Evolutionary conservation across 2,113 vertebrate genomes (phyloP).

Genomic region (Oenanthe oenanthe): DNA sequence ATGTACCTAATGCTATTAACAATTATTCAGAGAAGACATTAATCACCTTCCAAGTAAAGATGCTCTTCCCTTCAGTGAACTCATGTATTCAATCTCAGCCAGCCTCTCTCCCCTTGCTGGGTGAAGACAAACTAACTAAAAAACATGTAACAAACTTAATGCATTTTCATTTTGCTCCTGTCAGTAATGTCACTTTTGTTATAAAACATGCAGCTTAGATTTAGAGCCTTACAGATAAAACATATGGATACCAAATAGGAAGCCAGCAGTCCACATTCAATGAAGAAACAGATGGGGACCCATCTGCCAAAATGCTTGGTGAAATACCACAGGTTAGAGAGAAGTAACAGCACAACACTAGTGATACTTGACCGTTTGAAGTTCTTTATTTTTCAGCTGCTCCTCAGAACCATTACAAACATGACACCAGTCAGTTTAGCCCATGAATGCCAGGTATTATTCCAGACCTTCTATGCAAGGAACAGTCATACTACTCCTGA

Average conservation of each 20-base stretch:
- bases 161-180: constrained; percentile 52
- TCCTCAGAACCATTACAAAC: not conserved
- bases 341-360: constrained; percentile 34
- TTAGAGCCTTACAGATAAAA: constrained; percentile 53
- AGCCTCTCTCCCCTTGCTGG: not conserved
- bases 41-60: not conserved
- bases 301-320: constrained; percentile 61
- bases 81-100: not conserved
- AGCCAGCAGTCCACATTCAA: constrained; percentile 36
- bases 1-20: not conserved
- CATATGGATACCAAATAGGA: constrained; percentile 52
- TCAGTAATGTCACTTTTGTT: constrained; percentile 56
- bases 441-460: not conserved
- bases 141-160: not conserved
- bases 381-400: not conserved
- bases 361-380: not conserved
- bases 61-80: not conserved
- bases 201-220: constrained; percentile 42
- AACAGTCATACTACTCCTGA: not conserved
- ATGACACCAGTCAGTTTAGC: not conserved
- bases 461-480: not conserved
- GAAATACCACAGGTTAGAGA: constrained; percentile 46
- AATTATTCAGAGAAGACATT: not conserved
- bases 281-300: constrained; percentile 28
- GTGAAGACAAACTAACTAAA: not conserved